These are phyloP conservation scores for Saguinus imperator DNA, from an alignment of 2,113 vertebrate genomes.

Conservation along the genomic window DNA sequence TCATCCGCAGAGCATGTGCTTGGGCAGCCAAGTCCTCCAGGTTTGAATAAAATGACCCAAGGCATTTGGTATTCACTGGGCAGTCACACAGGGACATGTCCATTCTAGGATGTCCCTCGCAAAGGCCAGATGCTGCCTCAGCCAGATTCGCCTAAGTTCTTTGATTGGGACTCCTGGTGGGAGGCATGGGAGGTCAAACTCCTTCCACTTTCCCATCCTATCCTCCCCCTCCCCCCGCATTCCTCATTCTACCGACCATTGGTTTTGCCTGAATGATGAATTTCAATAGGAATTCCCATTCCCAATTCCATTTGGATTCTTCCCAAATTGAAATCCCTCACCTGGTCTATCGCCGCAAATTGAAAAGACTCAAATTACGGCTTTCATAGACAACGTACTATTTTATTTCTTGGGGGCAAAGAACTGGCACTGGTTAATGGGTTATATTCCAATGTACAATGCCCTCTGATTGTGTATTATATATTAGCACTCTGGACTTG, in stretches of 20 bases:
- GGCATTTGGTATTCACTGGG: slow-evolving; percentile 75
- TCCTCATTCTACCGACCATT: neutral
- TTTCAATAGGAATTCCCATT: neutral
- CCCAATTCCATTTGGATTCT: neutral
- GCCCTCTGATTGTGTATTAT: slow-evolving; percentile 63
- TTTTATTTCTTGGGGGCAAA: slow-evolving; percentile 39
- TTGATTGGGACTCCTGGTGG: neutral
- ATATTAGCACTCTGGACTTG: slow-evolving; percentile 21
- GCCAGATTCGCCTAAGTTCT: slow-evolving; percentile 55
- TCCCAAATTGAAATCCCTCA: slow-evolving; percentile 45
- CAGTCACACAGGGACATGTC: slow-evolving; percentile 77
- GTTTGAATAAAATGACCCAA: slow-evolving; percentile 79
- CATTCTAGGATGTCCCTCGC: slow-evolving; percentile 72
- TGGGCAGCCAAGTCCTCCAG: slow-evolving; percentile 74
- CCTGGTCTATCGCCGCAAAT: slow-evolving; percentile 49
- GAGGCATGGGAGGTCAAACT: neutral
- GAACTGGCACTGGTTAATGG: slow-evolving; percentile 53
- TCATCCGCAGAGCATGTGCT: slow-evolving; percentile 79
- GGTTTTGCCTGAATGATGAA: slow-evolving; percentile 15
- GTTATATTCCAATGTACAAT: slow-evolving; percentile 36
- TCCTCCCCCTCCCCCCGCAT: fast-evolving
- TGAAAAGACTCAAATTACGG: slow-evolving; percentile 35
- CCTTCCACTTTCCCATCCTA: neutral
- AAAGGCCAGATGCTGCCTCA: slow-evolving; percentile 59
- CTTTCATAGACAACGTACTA: slow-evolving; percentile 23